These are phyloP conservation scores for Sinocyclocheilus grahami DNA, from an alignment of 2,113 vertebrate species.

Conservation along the genomic window DNA sequence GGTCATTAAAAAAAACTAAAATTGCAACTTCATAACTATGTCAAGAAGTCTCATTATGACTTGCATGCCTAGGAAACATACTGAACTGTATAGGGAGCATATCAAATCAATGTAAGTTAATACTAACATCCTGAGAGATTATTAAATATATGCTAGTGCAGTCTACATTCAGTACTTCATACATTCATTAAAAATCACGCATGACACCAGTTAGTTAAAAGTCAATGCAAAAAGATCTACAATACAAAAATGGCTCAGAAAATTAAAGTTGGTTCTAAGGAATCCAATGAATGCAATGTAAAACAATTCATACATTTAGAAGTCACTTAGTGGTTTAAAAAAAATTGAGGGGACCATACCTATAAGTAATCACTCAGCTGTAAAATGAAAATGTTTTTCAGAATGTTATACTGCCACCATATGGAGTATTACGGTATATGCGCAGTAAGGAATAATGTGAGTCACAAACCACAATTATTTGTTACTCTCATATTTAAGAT, in stretches of 20 bases:
- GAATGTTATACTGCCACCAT: constrained; percentile 24
- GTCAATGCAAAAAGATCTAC: not conserved
- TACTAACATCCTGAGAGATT: not conserved
- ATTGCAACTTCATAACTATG: not conserved
- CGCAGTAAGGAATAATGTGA: not conserved
- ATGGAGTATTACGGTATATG: not conserved
- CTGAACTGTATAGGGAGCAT: not conserved
- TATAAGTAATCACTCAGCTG: not conserved
- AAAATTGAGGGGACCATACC: not conserved
- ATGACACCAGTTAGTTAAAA: not conserved
- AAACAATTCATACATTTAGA: not conserved
- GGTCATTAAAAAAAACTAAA: not conserved
- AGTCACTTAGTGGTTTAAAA: not conserved
- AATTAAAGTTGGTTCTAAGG: not conserved
- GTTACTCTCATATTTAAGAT: not conserved
- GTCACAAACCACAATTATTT: not conserved
- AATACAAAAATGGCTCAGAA: not conserved
- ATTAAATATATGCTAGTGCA: not conserved
- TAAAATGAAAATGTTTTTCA: not conserved
- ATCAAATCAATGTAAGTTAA: no score
- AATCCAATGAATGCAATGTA: not conserved
- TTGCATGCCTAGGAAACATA: not conserved
- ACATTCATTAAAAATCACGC: not conserved
- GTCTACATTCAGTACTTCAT: not conserved
- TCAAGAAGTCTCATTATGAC: not conserved